A percentile compares a stretch with the other conserved stretches of the same genome.
Conservation (phyloP, 2,113 vertebrate species). For the Rhynchomys soricoides region DNA sequence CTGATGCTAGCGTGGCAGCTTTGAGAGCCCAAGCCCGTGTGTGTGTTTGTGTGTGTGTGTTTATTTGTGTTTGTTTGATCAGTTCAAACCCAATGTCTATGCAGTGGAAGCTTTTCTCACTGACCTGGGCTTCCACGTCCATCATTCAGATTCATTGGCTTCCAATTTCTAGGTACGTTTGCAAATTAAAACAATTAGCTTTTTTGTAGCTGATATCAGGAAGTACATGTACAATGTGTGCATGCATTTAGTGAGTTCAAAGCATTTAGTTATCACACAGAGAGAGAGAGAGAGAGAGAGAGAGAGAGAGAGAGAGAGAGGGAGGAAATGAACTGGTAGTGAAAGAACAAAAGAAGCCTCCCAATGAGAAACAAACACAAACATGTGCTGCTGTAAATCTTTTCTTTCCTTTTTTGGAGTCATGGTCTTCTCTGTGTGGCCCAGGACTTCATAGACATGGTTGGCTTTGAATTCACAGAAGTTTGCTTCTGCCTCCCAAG, state of each 20-base stretch:
- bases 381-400: not conserved
- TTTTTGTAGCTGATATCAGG: conserved; percentile 16
- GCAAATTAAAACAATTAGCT: conserved; percentile 18
- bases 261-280: not conserved
- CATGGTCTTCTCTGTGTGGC: not conserved
- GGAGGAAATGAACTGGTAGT: not conserved
- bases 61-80: not conserved
- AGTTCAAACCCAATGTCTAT: not conserved
- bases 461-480: not conserved
- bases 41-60: too few relatives aligned
- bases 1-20: not conserved
- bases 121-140: not conserved
- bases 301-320: too few relatives aligned
- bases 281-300: too few relatives aligned
- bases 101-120: not conserved
- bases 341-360: not conserved
- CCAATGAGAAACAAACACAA: not conserved
- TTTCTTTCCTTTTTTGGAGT: not conserved
- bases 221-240: not conserved
- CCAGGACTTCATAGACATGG: not conserved
- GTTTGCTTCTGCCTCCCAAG: too few relatives aligned
- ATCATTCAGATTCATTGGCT: not conserved
- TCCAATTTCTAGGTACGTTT: conserved; percentile 22
- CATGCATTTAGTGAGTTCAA: not conserved
- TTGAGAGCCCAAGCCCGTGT: not conserved